Conservation (phyloP, 2,888 invertebrate species). For the Trichacis sp. region DNA sequence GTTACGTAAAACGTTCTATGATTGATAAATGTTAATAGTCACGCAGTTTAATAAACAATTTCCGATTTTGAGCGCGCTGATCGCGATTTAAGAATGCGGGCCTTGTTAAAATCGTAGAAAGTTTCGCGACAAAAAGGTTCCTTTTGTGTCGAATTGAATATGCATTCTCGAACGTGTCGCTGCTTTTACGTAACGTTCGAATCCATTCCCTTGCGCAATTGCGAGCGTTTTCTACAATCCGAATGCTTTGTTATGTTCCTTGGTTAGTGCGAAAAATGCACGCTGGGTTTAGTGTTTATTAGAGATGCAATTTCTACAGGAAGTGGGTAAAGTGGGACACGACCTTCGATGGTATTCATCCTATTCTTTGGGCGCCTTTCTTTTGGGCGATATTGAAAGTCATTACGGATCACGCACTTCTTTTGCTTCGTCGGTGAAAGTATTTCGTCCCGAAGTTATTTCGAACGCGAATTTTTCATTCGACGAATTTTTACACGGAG, state of each 20-base stretch:
- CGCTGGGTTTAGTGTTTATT: background rate
- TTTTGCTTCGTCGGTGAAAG: conserved; percentile 8
- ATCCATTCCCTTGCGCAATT: background rate
- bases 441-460: background rate
- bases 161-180: background rate
- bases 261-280: background rate
- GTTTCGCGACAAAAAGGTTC: background rate
- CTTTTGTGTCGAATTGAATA: conserved; percentile 1
- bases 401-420: conserved; percentile 1
- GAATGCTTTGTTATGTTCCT: background rate
- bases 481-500: too few relatives aligned
- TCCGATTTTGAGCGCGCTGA: background rate
- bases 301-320: background rate
- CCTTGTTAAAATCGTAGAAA: background rate
- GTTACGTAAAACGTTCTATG: background rate
- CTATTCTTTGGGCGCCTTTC: background rate
- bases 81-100: background rate
- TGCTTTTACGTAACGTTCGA: background rate
- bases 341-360: conserved; percentile 9
- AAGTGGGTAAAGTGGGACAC: background rate
- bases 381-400: background rate
- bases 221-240: background rate
- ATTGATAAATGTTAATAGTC: background rate
- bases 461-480: background rate
- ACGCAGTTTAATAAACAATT: background rate